Percentiles rank a stretch among this genome's conserved stretches.
phyloP scores from a whole-genome alignment of 2,888 invertebrate genomes.

The Tanypteryx hageni region DNA sequence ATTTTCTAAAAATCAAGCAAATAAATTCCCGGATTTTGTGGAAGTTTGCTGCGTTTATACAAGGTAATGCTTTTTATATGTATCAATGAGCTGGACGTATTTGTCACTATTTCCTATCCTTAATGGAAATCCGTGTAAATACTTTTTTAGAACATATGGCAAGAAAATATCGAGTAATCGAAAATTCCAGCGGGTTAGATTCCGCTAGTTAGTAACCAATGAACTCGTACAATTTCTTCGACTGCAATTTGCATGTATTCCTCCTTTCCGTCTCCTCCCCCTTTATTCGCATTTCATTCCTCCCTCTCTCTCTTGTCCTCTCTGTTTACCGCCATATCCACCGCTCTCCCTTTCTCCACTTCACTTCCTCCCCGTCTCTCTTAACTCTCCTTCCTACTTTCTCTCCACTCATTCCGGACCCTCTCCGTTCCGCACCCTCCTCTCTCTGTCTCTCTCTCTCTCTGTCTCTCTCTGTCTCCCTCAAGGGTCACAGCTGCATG shows the following conservation, averaged over 20 bases:
- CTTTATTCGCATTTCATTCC: not conserved
- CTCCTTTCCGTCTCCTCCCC: not conserved
- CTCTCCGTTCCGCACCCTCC: not conserved
- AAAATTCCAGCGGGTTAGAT: no score
- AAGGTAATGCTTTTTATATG: no score
- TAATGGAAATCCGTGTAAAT: no score
- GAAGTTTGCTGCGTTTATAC: no score
- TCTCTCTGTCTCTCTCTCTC: not conserved
- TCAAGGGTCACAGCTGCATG: conserved; percentile 51
- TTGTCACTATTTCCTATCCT: no score
- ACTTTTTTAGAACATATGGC: no score
- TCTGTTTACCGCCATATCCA: no score
- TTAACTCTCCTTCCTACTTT: not conserved
- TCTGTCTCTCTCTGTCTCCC: not conserved
- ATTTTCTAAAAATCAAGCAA: no score
- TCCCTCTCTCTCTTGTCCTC: not conserved
- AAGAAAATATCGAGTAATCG: no score
- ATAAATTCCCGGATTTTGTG: no score
- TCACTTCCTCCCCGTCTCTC: not conserved
- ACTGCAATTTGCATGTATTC: not conserved
- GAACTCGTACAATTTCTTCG: not conserved
- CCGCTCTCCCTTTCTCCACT: not conserved
- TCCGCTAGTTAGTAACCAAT: no score
- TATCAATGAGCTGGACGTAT: no score
- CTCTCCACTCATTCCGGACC: not conserved